Conservation (phyloP, 2,113 vertebrate genomes). For the Xiphophorus hellerii region DNA sequence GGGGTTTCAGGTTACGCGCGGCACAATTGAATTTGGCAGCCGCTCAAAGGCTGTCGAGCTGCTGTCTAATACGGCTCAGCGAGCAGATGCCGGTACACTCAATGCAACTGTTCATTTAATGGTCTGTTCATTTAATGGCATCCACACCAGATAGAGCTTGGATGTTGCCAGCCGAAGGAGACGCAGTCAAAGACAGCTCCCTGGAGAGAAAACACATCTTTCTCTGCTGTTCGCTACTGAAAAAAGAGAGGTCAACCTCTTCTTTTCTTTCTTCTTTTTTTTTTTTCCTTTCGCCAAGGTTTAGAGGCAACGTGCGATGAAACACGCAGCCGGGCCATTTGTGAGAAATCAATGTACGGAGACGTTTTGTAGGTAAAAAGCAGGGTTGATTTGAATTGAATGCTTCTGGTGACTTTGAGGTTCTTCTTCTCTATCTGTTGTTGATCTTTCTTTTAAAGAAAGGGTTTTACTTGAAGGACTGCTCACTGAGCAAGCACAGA, state of each 20-base stretch:
- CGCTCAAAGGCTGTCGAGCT: conserved; percentile 27
- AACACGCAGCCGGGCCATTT: neutral
- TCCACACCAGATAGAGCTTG: conserved; percentile 37
- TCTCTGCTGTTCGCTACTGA: conserved; percentile 20
- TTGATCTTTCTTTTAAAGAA: conserved; percentile 16
- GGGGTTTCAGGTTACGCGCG: conserved; percentile 9
- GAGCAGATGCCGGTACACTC: conserved; percentile 25
- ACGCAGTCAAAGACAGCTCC: conserved; percentile 32
- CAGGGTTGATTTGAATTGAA: neutral
- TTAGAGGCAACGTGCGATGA: conserved; percentile 2
- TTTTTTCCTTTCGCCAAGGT: neutral
- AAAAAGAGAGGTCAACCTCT: conserved; percentile 23
- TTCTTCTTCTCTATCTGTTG: neutral
- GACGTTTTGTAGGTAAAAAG: neutral
- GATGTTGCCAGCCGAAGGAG: conserved; percentile 24
- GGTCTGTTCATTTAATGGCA: conserved; percentile 55
- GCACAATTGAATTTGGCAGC: conserved; percentile 31
- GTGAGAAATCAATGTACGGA: neutral
- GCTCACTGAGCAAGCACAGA: neutral
- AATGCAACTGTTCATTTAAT: conserved; percentile 54
- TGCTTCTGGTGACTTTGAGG: neutral
- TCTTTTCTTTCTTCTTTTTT: neutral
- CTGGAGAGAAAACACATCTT: conserved; percentile 20
- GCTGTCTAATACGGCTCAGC: conserved; percentile 36
- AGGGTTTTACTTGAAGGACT: conserved; percentile 25